Base-by-base conservation (phyloP, 2,113 vertebrate genomes). In the Catharus minimus region DNA sequence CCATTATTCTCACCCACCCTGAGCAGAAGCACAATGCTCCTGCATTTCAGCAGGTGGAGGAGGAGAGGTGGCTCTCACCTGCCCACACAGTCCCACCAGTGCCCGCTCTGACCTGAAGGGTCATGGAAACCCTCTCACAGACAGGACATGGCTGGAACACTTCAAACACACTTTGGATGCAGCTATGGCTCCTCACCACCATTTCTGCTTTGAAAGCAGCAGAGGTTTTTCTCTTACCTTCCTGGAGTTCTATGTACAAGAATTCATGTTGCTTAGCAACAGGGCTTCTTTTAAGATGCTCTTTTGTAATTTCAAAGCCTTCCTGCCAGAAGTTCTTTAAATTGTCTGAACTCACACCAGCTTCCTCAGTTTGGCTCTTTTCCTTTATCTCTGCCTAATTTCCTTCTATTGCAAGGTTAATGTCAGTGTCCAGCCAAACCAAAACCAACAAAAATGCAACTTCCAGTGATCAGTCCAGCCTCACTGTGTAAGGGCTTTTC, bases 261-360 rank as follows among this genome's bases (percentile, higher is more conserved):
- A 87, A 27, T 66, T 44, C 39, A 22, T 11, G 50, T 84, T 8
- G 3, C 66, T 65, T 69, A 80, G 71, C 64, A 92, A 80, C 82
- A 52, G 33, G 22, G 47, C 46, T 92, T 93, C 71, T 89, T 92
- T 92, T 62, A 69, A 55, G 64, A 76, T 55, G 46, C 33, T 76
- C 46, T 82, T 88, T 82, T 79, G 66, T 86, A 2, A 72, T 87
- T 69, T 82, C 64, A 91, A 93, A 91, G 19, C 19, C 16, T 69
- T 17, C 47, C 12, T 56, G 27, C 23, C 36, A 65, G 10, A 82
- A 85, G 36, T 57, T 82, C 78, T 89, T 84, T 65, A 82, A 87
- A 94, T 32, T 76, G 58, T 24, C 38, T 43, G n/a, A 82, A 71
- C 5, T 30, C 43, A 50, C 18, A 44, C 15, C 2, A 3, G 8